Evolutionary conservation across 2,888 invertebrate species (phyloP).

Genomic region (Dryomyza anilis): DNA sequence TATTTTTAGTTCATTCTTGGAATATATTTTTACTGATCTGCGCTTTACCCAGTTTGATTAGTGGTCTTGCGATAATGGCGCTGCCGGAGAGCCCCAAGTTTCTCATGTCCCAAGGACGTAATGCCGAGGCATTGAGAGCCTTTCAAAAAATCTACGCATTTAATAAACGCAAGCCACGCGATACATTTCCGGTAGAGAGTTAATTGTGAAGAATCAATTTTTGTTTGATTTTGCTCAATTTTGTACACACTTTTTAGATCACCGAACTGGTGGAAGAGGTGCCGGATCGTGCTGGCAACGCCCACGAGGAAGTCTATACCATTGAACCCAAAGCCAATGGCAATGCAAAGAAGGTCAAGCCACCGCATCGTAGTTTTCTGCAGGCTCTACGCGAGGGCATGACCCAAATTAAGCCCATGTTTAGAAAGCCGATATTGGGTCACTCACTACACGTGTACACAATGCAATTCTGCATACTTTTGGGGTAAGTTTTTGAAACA

Average conservation of each 20-base stretch:
- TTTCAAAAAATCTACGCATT: conserved; percentile 67
- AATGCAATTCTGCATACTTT: conserved; percentile 70
- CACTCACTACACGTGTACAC: conserved; percentile 69
- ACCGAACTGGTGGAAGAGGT: conserved; percentile 48
- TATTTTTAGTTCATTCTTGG: conserved; percentile 48
- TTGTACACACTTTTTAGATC: conserved; percentile 40
- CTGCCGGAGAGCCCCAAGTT: conserved; percentile 62
- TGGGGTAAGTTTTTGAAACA: conserved; percentile 69
- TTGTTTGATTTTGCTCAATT: background rate
- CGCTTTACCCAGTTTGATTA: conserved; percentile 69
- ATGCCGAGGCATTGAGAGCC: conserved; percentile 49
- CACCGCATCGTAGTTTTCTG: conserved; percentile 36
- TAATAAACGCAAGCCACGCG: conserved; percentile 69
- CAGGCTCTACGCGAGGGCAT: conserved; percentile 65
- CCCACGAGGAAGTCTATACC: conserved; percentile 43
- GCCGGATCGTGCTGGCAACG: conserved; percentile 42
- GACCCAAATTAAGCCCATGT: conserved; percentile 70
- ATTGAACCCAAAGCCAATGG: conserved; percentile 40
- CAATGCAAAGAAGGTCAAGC: background rate
- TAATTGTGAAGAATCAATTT: background rate
- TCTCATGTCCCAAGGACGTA: conserved; percentile 53
- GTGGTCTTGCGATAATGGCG: conserved; percentile 64
- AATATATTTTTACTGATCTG: conserved; percentile 64
- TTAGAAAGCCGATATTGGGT: conserved; percentile 67
- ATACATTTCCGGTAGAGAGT: conserved; percentile 71